phyloP scores from a whole-genome alignment of 2,888 invertebrate genomes.

The Phasia obesa region DNA sequence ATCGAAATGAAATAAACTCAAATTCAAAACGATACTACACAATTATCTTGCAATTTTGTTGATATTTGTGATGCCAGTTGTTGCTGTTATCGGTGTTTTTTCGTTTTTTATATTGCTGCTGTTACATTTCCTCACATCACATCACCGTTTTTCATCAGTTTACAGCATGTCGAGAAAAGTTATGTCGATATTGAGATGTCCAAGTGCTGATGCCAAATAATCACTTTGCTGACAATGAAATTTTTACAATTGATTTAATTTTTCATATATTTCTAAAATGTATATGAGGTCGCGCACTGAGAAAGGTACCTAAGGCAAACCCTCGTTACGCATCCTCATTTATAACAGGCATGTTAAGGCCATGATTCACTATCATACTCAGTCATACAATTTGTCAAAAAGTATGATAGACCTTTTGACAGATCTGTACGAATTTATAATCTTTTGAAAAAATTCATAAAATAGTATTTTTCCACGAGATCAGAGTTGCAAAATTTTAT shows the following conservation, averaged over 20 bases:
- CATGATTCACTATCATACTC: too few relatives aligned
- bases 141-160: slow-evolving; percentile 60
- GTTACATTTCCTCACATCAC: slow-evolving; percentile 52
- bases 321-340: too few relatives aligned
- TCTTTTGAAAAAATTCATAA: too few relatives aligned
- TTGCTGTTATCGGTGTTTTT: too few relatives aligned
- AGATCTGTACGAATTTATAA: too few relatives aligned
- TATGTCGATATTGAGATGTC: slow-evolving; percentile 69
- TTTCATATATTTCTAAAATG: slow-evolving; percentile 50
- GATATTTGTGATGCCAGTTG: not conserved
- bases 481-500: too few relatives aligned
- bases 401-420: too few relatives aligned
- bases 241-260: slow-evolving; percentile 69
- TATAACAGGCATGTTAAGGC: too few relatives aligned
- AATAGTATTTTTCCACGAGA: too few relatives aligned
- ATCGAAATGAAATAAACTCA: slow-evolving; percentile 69
- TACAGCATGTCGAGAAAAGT: slow-evolving; percentile 56
- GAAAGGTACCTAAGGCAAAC: too few relatives aligned
- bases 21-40: slow-evolving; percentile 66
- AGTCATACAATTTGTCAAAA: too few relatives aligned
- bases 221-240: slow-evolving; percentile 70
- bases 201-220: slow-evolving; percentile 70
- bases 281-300: too few relatives aligned
- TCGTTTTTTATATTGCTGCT: slow-evolving; percentile 45
- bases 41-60: slow-evolving; percentile 66